Percentiles rank a stretch among this genome's conserved stretches.
phyloP scores from a whole-genome alignment of 2,797 vertebrate species.

The Typhlichthys eigenmanni region DNA sequence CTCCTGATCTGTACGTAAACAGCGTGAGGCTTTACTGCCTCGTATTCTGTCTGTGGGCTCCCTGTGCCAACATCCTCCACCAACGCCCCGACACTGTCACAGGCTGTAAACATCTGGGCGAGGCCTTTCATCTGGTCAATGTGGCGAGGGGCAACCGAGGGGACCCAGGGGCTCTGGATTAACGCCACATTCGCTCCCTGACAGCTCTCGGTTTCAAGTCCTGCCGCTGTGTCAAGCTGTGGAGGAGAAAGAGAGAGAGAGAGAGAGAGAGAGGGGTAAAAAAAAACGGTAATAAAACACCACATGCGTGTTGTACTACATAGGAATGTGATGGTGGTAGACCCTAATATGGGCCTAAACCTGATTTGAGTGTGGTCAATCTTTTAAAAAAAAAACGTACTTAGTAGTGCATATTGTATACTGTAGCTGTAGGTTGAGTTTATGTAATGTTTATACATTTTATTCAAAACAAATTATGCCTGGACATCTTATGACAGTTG shows the following conservation, averaged over 20 bases:
- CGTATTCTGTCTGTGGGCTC: constrained; percentile 76
- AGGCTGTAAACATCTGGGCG: constrained; percentile 80
- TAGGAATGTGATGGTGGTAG: not conserved
- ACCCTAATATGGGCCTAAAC: not conserved
- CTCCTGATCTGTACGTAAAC: constrained; percentile 57
- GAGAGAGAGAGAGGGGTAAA: constrained; percentile 19
- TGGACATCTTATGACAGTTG: too few species aligned
- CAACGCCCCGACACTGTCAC: constrained; percentile 79
- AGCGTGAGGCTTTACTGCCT: constrained; percentile 76
- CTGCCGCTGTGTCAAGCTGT: constrained; percentile 62
- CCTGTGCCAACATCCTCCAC: constrained; percentile 72
- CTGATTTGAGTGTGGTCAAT: too few species aligned
- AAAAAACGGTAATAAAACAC: constrained; percentile 48
- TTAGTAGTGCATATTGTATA: too few species aligned
- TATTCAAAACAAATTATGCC: too few species aligned
- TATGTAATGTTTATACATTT: too few species aligned
- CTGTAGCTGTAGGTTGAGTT: too few species aligned
- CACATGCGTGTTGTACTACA: constrained; percentile 47
- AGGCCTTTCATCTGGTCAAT: constrained; percentile 82
- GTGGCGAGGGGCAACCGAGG: constrained; percentile 73
- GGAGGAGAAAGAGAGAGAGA: constrained; percentile 23
- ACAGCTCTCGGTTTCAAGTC: constrained; percentile 64
- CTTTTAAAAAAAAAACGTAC: too few species aligned
- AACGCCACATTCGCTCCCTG: constrained; percentile 65
- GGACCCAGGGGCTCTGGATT: constrained; percentile 78